These are phyloP conservation scores for Otolemur crassicaudatus DNA, from an alignment of 2,797 vertebrate species.

Conservation along the genomic window DNA sequence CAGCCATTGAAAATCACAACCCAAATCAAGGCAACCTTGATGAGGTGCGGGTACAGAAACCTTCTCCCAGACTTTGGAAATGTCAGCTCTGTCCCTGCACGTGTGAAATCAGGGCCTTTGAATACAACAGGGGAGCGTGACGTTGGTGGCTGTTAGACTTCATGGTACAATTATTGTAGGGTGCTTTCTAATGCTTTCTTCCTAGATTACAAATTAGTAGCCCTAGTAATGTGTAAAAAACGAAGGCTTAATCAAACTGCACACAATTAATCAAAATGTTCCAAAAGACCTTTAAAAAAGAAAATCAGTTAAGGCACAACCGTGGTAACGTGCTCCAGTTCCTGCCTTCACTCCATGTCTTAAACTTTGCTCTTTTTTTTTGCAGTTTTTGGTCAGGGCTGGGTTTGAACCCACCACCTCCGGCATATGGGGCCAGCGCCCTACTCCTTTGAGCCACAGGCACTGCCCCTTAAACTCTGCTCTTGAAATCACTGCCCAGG, in stretches of 20 bases:
- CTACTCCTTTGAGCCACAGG: too few species aligned
- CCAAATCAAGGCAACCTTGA: background rate
- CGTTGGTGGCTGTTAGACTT: background rate
- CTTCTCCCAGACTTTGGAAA: conserved; percentile 36
- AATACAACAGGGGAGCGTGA: rapidly evolving
- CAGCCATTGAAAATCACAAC: conserved; percentile 41
- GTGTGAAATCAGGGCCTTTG: background rate
- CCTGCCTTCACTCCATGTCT: background rate
- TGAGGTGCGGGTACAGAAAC: conserved; percentile 25
- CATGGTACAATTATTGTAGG: background rate
- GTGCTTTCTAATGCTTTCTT: background rate
- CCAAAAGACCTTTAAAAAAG: conserved; percentile 15
- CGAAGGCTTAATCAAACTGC: background rate
- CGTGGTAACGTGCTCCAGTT: background rate
- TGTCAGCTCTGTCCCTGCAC: background rate
- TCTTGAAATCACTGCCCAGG: background rate
- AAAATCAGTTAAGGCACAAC: background rate
- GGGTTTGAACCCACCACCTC: too few species aligned
- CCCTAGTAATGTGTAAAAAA: background rate
- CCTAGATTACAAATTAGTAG: background rate
- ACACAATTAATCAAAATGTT: background rate
- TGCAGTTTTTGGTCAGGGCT: too few species aligned
- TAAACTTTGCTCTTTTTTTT: background rate
- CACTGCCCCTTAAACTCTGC: background rate
- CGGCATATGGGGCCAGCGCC: too few species aligned